A percentile compares a stretch with the other conserved stretches of the same genome.
phyloP scores from a whole-genome alignment of 2,888 invertebrate genomes.

The Cinara cedri region DNA sequence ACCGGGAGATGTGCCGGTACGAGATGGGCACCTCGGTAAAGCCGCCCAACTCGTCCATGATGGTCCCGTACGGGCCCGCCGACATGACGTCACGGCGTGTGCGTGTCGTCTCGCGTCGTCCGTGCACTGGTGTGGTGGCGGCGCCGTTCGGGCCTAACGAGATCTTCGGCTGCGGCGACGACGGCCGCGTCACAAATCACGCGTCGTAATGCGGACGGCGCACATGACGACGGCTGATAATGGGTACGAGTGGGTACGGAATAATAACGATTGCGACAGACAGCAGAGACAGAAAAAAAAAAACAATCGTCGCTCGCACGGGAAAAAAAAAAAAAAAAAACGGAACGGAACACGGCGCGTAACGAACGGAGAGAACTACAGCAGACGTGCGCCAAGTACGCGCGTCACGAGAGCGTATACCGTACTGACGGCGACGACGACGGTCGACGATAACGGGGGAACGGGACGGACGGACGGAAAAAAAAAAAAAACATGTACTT shows the following conservation, averaged over 20 bases:
- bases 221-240: neutral
- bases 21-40: conserved; percentile 52
- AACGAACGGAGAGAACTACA: no score
- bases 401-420: conserved; percentile 50
- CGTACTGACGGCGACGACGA: conserved; percentile 30
- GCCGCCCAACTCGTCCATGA: conserved; percentile 49
- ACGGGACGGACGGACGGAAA: conserved; percentile 20
- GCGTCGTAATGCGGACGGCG: neutral
- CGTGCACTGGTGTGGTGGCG: neutral
- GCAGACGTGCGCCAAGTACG: neutral
- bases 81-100: conserved; percentile 28
- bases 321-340: no score
- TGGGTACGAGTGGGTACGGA: neutral
- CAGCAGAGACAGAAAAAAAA: neutral
- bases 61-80: conserved; percentile 45
- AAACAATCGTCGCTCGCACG: neutral
- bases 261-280: neutral
- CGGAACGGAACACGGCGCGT: no score
- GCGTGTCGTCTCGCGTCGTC: conserved; percentile 18
- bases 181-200: conserved; percentile 1
- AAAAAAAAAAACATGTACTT: conserved; percentile 29
- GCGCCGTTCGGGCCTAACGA: conserved; percentile 2
- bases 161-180: neutral
- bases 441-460: conserved; percentile 1
- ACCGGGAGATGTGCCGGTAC: conserved; percentile 53